phyloP scores from a whole-genome alignment of 92 coral and sea anemone genomes.

The Actinernus sp. region DNA sequence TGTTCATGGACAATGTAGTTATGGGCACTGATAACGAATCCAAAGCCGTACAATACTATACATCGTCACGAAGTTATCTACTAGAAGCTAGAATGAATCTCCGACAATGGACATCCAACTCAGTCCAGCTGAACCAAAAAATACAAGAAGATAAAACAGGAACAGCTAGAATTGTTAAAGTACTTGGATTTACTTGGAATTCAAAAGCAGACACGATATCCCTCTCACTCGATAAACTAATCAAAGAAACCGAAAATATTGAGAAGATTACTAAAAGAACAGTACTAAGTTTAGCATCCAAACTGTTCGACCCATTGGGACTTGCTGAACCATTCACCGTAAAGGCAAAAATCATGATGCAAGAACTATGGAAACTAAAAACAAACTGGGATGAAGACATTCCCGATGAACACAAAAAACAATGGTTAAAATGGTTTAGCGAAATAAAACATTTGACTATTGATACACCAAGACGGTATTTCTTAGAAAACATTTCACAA shows the following conservation, averaged over 20 bases:
- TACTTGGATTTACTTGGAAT: conserved; percentile 23
- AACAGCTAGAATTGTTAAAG: conserved; percentile 20
- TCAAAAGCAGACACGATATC: conserved; percentile 13
- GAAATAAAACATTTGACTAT: background rate
- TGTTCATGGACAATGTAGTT: conserved; percentile 53
- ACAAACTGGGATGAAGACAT: background rate
- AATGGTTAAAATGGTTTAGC: background rate
- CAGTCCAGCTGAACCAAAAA: conserved; percentile 3
- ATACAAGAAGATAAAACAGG: background rate
- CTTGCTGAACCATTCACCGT: conserved; percentile 30
- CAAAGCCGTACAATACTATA: conserved; percentile 28
- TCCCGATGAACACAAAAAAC: background rate
- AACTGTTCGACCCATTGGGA: conserved; percentile 46
- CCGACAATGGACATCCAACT: conserved; percentile 38
- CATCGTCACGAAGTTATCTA: conserved; percentile 14
- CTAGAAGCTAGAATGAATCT: conserved; percentile 26
- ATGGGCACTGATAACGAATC: conserved; percentile 10
- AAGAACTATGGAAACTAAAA: conserved; percentile 39
- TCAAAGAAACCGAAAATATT: conserved; percentile 3
- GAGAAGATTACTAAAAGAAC: conserved; percentile 22
- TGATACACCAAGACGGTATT: conserved; percentile 22
- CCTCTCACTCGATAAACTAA: conserved; percentile 13
- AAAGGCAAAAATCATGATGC: conserved; percentile 51
- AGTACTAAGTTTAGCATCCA: conserved; percentile 26
- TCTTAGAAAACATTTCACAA: conserved; percentile 24